These are phyloP conservation scores for Drosophila leonis DNA, from an alignment of 2,888 invertebrate species.

Conservation along the genomic window DNA sequence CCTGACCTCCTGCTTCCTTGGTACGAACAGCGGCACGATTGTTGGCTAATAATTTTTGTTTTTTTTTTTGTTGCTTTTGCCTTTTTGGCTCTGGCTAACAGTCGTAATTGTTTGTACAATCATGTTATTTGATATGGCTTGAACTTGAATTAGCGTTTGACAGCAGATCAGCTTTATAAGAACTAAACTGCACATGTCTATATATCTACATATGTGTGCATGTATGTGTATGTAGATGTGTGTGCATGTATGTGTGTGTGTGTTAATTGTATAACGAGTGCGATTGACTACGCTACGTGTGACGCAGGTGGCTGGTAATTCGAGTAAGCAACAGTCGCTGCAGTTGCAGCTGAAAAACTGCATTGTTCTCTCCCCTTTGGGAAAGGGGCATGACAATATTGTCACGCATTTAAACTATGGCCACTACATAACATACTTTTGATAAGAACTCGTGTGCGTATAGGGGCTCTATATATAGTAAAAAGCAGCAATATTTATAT, in stretches of 20 bases:
- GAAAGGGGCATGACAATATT: slow-evolving; percentile 10
- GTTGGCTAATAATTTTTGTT: slow-evolving; percentile 61
- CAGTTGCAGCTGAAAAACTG: slow-evolving; percentile 34
- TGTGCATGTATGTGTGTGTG: slow-evolving; percentile 29
- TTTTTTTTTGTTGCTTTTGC: slow-evolving; percentile 55
- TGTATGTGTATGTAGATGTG: slow-evolving; percentile 23
- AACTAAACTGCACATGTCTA: slow-evolving; percentile 56
- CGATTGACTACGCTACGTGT: slow-evolving; percentile 39
- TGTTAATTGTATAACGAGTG: slow-evolving; percentile 47
- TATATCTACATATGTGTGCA: slow-evolving; percentile 23
- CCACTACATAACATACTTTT: neutral
- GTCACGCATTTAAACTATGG: slow-evolving; percentile 27
- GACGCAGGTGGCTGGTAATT: slow-evolving; percentile 59
- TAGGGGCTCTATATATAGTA: neutral
- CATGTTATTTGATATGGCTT: slow-evolving; percentile 78
- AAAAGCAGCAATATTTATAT: neutral
- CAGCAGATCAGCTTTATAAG: slow-evolving; percentile 75
- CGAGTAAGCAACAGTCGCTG: slow-evolving; percentile 38
- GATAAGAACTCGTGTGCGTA: slow-evolving; percentile 15
- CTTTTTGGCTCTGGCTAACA: slow-evolving; percentile 66
- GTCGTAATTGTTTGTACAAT: slow-evolving; percentile 68
- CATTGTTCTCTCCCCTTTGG: slow-evolving; percentile 33
- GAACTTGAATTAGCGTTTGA: slow-evolving; percentile 81
- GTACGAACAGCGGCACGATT: slow-evolving; percentile 60
- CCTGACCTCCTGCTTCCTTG: slow-evolving; percentile 77